Percentiles rank a stretch among this genome's conserved stretches.
phyloP scores from a whole-genome alignment of 2,888 invertebrate genomes.

The Halictus ligatus region DNA sequence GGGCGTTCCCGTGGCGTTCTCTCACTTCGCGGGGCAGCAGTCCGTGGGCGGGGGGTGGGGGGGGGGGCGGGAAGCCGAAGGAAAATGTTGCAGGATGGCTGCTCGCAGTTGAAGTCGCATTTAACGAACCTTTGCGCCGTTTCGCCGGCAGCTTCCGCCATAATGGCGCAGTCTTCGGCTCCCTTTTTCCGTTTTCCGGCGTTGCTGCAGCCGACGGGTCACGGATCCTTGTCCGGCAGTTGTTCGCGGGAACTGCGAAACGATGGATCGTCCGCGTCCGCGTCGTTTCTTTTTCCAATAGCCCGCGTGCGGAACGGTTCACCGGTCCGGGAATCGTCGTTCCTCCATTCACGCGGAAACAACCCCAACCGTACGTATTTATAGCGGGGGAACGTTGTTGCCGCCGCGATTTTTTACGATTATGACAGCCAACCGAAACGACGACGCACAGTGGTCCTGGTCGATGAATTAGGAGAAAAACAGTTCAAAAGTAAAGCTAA shows the following conservation, averaged over 20 bases:
- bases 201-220: background rate
- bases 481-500: no score
- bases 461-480: no score
- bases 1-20: slow-evolving; percentile 14
- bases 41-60: background rate
- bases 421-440: slow-evolving; percentile 12
- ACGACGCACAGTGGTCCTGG: no score
- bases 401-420: slow-evolving; percentile 23
- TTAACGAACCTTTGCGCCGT: slow-evolving; percentile 58
- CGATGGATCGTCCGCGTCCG: slow-evolving; percentile 24
- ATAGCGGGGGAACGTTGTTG: background rate
- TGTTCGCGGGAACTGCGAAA: background rate
- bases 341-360: background rate
- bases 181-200: slow-evolving; percentile 24
- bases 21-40: slow-evolving; percentile 14
- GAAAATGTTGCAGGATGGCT: slow-evolving; percentile 35
- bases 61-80: background rate
- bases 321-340: background rate
- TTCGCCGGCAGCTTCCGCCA: slow-evolving; percentile 30
- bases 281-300: slow-evolving; percentile 28
- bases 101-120: slow-evolving; percentile 39
- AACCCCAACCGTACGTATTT: slow-evolving; percentile 10
- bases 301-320: background rate
- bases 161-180: background rate
- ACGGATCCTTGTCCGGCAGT: background rate